These are phyloP conservation scores for Poeciliopsis retropinna DNA, from an alignment of 2,113 vertebrate genomes.

Conservation along the genomic window DNA sequence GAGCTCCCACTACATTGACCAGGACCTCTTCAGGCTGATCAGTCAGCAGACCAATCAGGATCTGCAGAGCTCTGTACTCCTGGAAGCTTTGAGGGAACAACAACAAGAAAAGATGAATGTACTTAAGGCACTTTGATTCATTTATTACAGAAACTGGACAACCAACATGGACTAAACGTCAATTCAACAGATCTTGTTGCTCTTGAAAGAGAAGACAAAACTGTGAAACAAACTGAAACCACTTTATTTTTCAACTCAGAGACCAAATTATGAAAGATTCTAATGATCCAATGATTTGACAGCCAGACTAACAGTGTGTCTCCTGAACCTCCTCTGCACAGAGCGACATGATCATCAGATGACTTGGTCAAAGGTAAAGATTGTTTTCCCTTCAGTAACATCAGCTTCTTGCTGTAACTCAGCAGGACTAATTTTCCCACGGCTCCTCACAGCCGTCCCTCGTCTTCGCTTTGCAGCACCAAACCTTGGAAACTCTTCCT, in stretches of 20 bases:
- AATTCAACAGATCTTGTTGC: neutral
- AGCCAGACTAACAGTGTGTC: neutral
- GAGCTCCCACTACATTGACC: conserved; percentile 88
- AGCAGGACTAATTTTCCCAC: conserved; percentile 67
- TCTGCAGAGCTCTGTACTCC: conserved; percentile 83
- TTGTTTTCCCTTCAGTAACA: conserved; percentile 9
- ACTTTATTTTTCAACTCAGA: no score
- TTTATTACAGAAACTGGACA: neutral
- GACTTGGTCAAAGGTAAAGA: conserved; percentile 2
- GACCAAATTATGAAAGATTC: neutral
- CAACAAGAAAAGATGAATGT: neutral
- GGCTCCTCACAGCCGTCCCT: conserved; percentile 55
- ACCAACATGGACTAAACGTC: neutral
- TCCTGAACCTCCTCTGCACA: no score
- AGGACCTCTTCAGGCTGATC: conserved; percentile 94
- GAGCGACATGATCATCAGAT: neutral
- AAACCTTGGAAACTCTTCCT: conserved; percentile 56
- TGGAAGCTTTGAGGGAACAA: conserved; percentile 84
- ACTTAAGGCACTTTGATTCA: neutral
- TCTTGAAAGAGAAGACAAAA: neutral
- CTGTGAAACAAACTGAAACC: no score
- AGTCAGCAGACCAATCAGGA: conserved; percentile 85
- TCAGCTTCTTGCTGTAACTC: conserved; percentile 28
- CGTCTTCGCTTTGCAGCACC: conserved; percentile 61
- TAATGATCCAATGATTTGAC: neutral